Percentiles rank a stretch among this genome's conserved stretches.
Evolutionary conservation across 2,888 invertebrate genomes (phyloP).

Genomic region (Noctua janthe): DNA sequence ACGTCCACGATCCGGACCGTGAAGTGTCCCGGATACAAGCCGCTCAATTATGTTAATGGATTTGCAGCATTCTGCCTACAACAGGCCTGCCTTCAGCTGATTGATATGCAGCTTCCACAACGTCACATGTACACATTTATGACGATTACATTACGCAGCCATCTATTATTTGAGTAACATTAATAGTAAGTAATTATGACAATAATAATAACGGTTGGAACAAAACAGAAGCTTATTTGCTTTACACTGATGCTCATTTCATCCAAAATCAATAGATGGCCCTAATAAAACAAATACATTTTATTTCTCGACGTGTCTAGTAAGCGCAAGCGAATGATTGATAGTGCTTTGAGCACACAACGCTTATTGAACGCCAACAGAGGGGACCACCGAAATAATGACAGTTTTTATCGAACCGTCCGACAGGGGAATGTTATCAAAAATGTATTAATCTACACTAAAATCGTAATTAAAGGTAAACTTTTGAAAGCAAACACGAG

Average conservation of each 20-base stretch:
- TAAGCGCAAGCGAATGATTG: constrained; percentile 85
- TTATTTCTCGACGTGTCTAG: constrained; percentile 83
- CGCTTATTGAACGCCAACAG: constrained; percentile 83
- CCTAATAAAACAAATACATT: constrained; percentile 80
- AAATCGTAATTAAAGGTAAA: constrained; percentile 69
- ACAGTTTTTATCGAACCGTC: constrained; percentile 74
- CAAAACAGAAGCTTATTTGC: constrained; percentile 62
- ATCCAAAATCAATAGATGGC: constrained; percentile 85
- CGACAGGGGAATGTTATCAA: constrained; percentile 72
- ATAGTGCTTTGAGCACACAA: constrained; percentile 87
- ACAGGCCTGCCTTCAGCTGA: constrained; percentile 79
- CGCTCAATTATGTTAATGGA: constrained; percentile 89
- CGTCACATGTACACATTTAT: constrained; percentile 70
- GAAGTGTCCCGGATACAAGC: constrained; percentile 86
- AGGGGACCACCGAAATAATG: constrained; percentile 78
- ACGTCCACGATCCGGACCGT: constrained; percentile 82
- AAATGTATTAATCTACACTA: constrained; percentile 75
- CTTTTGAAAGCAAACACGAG: constrained; percentile 65
- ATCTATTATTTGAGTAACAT: constrained; percentile 63
- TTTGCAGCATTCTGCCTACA: constrained; percentile 81
- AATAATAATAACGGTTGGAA: constrained; percentile 42
- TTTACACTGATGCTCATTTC: constrained; percentile 76
- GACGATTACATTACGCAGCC: constrained; percentile 69
- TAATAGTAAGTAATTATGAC: constrained; percentile 61
- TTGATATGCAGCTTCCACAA: constrained; percentile 77